These are phyloP conservation scores for Pycnomerus fuliginosus DNA, from an alignment of 2,888 invertebrate genomes.

Conservation along the genomic window DNA sequence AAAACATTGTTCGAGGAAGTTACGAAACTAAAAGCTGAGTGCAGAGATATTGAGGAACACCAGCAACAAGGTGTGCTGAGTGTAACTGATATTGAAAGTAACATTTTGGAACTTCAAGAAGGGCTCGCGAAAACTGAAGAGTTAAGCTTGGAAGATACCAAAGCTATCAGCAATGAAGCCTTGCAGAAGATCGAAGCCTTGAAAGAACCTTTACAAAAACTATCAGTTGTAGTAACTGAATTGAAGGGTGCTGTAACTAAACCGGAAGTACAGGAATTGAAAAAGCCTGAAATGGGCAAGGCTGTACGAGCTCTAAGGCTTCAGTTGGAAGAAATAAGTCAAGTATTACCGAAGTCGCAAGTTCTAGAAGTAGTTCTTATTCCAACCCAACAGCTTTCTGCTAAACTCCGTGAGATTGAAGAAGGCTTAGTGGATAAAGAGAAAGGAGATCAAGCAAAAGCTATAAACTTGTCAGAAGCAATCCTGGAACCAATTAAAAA, in stretches of 20 bases:
- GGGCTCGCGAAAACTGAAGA: constrained; percentile 1
- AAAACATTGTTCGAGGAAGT: constrained; percentile 9
- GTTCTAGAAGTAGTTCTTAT: constrained; percentile 5
- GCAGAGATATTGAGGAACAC: background rate
- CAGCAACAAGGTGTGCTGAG: constrained; percentile 3
- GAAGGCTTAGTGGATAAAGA: background rate
- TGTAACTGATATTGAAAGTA: constrained; percentile 3
- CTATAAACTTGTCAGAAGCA: background rate
- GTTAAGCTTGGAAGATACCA: background rate
- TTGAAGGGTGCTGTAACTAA: constrained; percentile 17
- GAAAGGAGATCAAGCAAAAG: background rate
- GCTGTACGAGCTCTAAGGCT: constrained; percentile 23
- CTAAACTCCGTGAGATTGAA: constrained; percentile 18
- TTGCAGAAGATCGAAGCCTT: constrained; percentile 11
- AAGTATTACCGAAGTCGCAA: constrained; percentile 11
- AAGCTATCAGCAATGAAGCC: background rate
- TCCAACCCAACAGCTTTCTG: constrained; percentile 17
- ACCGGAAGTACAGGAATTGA: constrained; percentile 22
- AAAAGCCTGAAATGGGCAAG: constrained; percentile 23
- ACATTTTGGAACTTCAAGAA: background rate
- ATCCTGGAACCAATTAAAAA: constrained; percentile 1
- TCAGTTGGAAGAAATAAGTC: constrained; percentile 12
- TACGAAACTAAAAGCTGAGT: constrained; percentile 1
- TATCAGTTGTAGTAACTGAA: constrained; percentile 25
- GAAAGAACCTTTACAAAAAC: constrained; percentile 29